phyloP scores from a whole-genome alignment of 2,113 vertebrate genomes.

The Otis tarda region DNA sequence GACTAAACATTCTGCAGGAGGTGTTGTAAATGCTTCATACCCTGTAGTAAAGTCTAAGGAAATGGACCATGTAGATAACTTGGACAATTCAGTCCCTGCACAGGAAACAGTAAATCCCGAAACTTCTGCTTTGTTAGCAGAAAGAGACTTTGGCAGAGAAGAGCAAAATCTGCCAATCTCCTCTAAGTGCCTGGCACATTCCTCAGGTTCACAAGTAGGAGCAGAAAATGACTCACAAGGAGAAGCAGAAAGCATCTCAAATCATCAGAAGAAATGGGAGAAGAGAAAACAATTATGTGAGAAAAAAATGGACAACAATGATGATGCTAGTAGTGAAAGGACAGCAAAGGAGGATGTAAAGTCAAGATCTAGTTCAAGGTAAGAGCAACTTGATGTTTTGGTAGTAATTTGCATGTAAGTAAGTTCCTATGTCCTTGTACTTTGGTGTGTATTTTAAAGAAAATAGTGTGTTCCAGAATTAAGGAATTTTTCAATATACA shows the following conservation, averaged over 20 bases:
- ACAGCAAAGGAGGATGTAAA: constrained; percentile 67
- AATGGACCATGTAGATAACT: constrained; percentile 62
- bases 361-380: constrained; percentile 73
- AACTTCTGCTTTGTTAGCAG: constrained; percentile 48
- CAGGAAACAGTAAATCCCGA: constrained; percentile 65
- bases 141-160: constrained; percentile 49
- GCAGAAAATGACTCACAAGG: constrained; percentile 32
- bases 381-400: constrained; percentile 14
- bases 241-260: constrained; percentile 27
- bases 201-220: constrained; percentile 66
- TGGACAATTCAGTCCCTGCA: constrained; percentile 49
- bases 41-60: constrained; percentile 73
- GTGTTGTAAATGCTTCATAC: constrained; percentile 71
- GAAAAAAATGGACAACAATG: constrained; percentile 27
- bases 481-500: background rate
- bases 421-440: background rate
- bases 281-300: constrained; percentile 55
- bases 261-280: constrained; percentile 67
- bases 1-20: constrained; percentile 68
- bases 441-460: background rate
- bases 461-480: background rate
- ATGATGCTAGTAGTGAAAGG: constrained; percentile 46
- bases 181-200: constrained; percentile 82
- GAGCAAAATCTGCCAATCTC: constrained; percentile 63
- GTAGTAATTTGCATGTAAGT: background rate